Conservation (phyloP, 2,888 invertebrate genomes). For the Malachius bipustulatus region DNA sequence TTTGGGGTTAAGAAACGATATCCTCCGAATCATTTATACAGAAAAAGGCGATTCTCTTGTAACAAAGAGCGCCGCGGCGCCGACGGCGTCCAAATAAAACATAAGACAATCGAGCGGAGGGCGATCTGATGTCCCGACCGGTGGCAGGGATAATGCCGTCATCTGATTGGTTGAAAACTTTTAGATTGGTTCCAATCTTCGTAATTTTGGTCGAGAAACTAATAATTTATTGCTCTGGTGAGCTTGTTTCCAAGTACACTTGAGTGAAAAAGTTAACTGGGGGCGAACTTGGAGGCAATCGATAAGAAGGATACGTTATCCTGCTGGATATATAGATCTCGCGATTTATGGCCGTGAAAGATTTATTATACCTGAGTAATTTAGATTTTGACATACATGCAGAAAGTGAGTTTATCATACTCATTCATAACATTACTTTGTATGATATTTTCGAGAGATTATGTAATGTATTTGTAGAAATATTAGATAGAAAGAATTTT, state of each 20-base stretch:
- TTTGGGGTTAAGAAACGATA: constrained; percentile 2
- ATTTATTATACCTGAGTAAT: no score
- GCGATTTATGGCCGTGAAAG: no score
- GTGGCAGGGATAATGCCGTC: constrained; percentile 29
- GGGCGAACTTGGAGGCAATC: constrained; percentile 9
- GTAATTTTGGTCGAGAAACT: constrained; percentile 36
- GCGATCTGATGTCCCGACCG: constrained; percentile 15
- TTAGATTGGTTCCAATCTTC: constrained; percentile 35
- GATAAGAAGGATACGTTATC: no score
- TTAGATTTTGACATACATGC: no score
- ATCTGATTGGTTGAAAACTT: constrained; percentile 35
- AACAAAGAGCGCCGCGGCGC: constrained; percentile 23
- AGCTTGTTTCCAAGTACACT: constrained; percentile 28
- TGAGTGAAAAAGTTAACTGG: constrained; percentile 11
- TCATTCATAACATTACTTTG: no score
- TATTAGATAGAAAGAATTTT: no score
- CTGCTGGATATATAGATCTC: no score
- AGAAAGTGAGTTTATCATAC: no score
- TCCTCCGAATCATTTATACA: constrained; percentile 4
- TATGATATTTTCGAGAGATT: no score
- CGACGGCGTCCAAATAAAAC: constrained; percentile 26
- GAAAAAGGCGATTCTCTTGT: constrained; percentile 13
- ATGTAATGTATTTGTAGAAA: no score
- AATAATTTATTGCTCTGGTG: constrained; percentile 33
- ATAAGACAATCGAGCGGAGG: constrained; percentile 29